Evolutionary conservation across 1,140 invertebrate species (phyloP).

Genomic region (Drosophila elegans): DNA sequence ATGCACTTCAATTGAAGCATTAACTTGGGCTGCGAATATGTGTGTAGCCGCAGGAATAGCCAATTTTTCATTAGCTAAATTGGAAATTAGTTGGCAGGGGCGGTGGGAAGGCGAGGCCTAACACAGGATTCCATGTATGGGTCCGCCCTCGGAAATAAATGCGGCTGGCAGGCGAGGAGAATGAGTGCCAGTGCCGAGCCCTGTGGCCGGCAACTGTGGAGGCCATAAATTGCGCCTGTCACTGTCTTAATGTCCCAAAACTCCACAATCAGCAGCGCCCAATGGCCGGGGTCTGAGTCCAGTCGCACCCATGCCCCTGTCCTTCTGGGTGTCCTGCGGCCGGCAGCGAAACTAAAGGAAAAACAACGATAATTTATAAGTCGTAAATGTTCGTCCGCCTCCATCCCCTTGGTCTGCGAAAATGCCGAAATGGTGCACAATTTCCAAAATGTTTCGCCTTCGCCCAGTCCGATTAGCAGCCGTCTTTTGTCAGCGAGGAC

Average conservation of each 20-base stretch:
- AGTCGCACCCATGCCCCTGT: constrained; percentile 35
- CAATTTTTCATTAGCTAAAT: constrained; percentile 55
- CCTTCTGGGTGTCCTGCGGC: constrained; percentile 73
- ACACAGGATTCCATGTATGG: constrained; percentile 8
- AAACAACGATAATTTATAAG: constrained; percentile 83
- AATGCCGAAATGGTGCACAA: constrained; percentile 75
- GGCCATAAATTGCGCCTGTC: constrained; percentile 81
- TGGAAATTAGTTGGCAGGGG: constrained; percentile 38
- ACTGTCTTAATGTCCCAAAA: constrained; percentile 82
- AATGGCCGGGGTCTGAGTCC: constrained; percentile 8
- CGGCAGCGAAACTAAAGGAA: constrained; percentile 62
- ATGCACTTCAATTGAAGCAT: constrained; percentile 59
- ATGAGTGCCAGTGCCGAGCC: constrained; percentile 70
- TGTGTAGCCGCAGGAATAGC: background rate
- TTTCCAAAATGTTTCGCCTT: constrained; percentile 77
- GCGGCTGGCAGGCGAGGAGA: constrained; percentile 68
- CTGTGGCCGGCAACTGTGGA: constrained; percentile 49
- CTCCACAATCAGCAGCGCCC: constrained; percentile 73
- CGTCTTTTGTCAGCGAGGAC: constrained; percentile 40
- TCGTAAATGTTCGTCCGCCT: constrained; percentile 66
- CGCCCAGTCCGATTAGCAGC: constrained; percentile 71
- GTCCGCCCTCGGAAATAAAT: constrained; percentile 37
- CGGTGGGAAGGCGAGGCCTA: constrained; percentile 18
- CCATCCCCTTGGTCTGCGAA: constrained; percentile 49
- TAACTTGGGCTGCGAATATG: constrained; percentile 15